Evolutionary conservation across 2,888 invertebrate species (phyloP).

Genomic region (Chymomyza fuscimana): DNA sequence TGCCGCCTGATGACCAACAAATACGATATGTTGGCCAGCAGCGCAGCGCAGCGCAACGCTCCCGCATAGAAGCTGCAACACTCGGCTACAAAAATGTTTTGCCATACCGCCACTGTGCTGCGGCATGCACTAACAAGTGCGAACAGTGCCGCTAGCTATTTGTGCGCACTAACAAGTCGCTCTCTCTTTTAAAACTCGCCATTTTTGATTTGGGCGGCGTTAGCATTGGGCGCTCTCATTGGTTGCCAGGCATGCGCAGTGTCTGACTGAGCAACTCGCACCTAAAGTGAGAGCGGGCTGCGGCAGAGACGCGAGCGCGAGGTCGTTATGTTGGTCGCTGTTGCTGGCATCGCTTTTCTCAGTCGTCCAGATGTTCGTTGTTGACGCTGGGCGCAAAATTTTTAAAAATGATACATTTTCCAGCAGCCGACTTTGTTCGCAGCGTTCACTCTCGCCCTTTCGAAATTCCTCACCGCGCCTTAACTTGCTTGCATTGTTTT

Average conservation of each 20-base stretch:
- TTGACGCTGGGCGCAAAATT: constrained; percentile 63
- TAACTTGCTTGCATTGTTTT: constrained; percentile 55
- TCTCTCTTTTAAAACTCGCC: constrained; percentile 73
- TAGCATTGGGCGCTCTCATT: constrained; percentile 68
- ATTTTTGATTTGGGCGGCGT: constrained; percentile 79
- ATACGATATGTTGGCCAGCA: constrained; percentile 11
- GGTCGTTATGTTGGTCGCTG: not conserved
- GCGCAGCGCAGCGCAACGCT: constrained; percentile 2
- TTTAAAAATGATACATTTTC: constrained; percentile 72
- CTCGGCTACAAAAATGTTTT: not conserved
- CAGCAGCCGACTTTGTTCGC: constrained; percentile 5
- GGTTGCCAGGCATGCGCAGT: constrained; percentile 74
- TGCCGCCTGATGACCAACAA: constrained; percentile 40
- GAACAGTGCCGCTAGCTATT: constrained; percentile 37
- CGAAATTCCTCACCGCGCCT: not conserved
- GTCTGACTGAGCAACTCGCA: not conserved
- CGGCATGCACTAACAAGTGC: not conserved
- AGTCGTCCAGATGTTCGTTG: constrained; percentile 63
- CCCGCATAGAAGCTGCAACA: not conserved
- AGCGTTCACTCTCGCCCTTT: constrained; percentile 1
- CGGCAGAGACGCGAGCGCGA: not conserved
- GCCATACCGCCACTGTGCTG: constrained; percentile 26
- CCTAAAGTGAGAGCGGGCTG: not conserved
- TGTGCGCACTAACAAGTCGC: constrained; percentile 3
- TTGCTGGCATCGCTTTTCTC: not conserved